Evolutionary conservation across 1,140 invertebrate species (phyloP).

Genomic region (Probaryconus sp.): DNA sequence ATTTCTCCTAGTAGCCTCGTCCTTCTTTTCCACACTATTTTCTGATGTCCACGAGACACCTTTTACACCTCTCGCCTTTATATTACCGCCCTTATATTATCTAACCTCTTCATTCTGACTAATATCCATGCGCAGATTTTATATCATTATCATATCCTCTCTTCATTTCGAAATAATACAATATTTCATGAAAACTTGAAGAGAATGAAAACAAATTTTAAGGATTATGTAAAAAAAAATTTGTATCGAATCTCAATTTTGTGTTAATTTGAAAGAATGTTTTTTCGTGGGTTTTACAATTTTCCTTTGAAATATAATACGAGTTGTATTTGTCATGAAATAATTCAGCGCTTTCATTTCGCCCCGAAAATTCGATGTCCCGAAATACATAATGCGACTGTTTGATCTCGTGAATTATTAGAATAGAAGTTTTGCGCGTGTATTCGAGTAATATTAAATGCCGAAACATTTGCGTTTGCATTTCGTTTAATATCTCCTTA

Average conservation of each 20-base stretch:
- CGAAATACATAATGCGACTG: too few relatives aligned
- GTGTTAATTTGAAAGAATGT: too few relatives aligned
- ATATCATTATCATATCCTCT: conserved; percentile 1
- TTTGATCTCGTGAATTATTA: conserved; percentile 24
- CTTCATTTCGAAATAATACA: neutral
- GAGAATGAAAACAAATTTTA: too few relatives aligned
- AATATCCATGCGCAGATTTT: conserved; percentile 6
- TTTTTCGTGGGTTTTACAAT: too few relatives aligned
- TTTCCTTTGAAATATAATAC: too few relatives aligned
- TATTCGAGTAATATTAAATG: conserved; percentile 23
- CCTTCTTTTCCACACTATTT: conserved; percentile 29
- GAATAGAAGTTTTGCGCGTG: conserved; percentile 3
- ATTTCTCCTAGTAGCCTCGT: conserved; percentile 27
- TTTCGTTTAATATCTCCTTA: conserved; percentile 56
- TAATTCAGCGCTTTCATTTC: too few relatives aligned
- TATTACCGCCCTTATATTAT: conserved; percentile 25
- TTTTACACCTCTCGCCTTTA: conserved; percentile 32
- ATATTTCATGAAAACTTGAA: neutral
- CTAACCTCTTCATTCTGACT: conserved; percentile 23
- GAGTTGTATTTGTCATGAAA: too few relatives aligned
- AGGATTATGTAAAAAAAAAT: too few relatives aligned
- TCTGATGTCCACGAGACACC: conserved; percentile 20
- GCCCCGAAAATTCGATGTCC: too few relatives aligned
- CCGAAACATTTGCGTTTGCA: conserved; percentile 25
- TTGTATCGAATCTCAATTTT: too few relatives aligned